Conservation (phyloP, 2,113 vertebrate species). For the Sporophila hypoxantha region DNA sequence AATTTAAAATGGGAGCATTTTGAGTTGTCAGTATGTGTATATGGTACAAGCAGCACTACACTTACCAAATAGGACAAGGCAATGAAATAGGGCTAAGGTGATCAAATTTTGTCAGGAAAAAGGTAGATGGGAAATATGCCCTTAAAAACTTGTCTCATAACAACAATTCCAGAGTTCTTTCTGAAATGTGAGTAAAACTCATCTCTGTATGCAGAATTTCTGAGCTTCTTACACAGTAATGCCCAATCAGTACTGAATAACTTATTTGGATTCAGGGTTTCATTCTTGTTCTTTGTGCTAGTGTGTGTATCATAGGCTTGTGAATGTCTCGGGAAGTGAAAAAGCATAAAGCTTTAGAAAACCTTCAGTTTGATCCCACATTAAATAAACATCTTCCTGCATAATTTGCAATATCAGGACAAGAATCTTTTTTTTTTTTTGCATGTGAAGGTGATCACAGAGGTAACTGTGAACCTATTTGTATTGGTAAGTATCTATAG, state of each 20-base stretch:
- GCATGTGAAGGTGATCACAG: neutral
- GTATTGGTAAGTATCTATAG: neutral
- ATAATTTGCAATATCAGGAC: neutral
- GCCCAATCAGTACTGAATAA: neutral
- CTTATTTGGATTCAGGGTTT: neutral
- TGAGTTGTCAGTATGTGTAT: neutral
- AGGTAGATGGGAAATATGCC: neutral
- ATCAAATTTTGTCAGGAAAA: neutral
- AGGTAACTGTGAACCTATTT: neutral
- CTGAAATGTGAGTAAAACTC: neutral
- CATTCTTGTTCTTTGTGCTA: neutral
- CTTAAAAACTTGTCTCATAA: neutral
- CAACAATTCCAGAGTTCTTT: neutral
- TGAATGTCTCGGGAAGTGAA: neutral
- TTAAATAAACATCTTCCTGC: neutral
- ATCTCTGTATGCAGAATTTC: neutral
- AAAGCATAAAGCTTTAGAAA: neutral
- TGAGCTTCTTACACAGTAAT: neutral
- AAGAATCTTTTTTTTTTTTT: neutral
- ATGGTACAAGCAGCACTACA: neutral
- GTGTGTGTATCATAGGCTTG: neutral
- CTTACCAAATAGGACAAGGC: neutral
- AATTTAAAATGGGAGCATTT: neutral
- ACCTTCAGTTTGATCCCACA: neutral
- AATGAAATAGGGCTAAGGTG: neutral